Conservation (phyloP, 2,888 invertebrate genomes). For the Neoscelio sp. region DNA sequence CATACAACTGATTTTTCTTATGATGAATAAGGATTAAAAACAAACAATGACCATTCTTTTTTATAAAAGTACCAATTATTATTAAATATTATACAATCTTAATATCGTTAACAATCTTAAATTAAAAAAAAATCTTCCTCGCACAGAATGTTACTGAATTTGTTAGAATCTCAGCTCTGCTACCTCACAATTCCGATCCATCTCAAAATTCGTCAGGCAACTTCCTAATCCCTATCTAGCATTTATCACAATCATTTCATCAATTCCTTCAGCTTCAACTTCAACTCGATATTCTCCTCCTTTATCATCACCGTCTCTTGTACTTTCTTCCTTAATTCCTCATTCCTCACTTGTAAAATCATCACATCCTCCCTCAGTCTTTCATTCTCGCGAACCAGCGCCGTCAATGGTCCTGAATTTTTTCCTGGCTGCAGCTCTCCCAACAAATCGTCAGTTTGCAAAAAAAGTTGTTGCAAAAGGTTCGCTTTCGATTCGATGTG, state of each 20-base stretch:
- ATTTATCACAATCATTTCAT: slow-evolving; percentile 49
- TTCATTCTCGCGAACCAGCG: slow-evolving; percentile 76
- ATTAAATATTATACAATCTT: too few relatives aligned
- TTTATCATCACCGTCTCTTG: slow-evolving; percentile 74
- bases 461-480: slow-evolving; percentile 76
- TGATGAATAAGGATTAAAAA: too few relatives aligned
- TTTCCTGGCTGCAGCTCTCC: slow-evolving; percentile 72
- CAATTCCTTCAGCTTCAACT: slow-evolving; percentile 75
- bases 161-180: too few relatives aligned
- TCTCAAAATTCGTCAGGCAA: too few relatives aligned
- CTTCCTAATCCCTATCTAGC: too few relatives aligned
- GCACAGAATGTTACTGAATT: too few relatives aligned
- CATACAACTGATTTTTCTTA: too few relatives aligned
- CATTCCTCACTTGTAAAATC: slow-evolving; percentile 71
- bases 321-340: slow-evolving; percentile 74
- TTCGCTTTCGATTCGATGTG: slow-evolving; percentile 78
- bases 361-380: slow-evolving; percentile 74
- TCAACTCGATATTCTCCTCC: slow-evolving; percentile 77
- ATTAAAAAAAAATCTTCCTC: too few relatives aligned
- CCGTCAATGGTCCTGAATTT: slow-evolving; percentile 69
- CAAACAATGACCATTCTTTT: too few relatives aligned
- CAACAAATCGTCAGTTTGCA: slow-evolving; percentile 76
- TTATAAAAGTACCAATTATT: too few relatives aligned
- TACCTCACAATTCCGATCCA: too few relatives aligned
- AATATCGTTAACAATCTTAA: too few relatives aligned